Base-by-base conservation (phyloP, 2,888 invertebrate species). In the Scrobipalpa costella region DNA sequence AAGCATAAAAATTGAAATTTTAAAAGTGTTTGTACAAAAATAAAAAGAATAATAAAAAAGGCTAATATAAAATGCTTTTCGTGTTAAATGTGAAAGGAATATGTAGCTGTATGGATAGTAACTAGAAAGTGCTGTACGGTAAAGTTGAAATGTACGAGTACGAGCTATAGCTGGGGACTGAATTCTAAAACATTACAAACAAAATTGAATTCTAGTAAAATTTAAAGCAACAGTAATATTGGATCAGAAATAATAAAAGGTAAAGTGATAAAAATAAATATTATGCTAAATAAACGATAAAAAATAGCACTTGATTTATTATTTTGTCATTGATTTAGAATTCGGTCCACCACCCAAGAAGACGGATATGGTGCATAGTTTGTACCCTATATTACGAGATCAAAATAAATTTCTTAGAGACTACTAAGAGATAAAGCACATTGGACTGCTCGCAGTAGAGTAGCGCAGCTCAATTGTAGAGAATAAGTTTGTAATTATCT, bases 401-500 rank as follows among this genome's bases (percentile, higher is more conserved):
- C 71, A 70, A 75, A 68, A 69, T 73, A 71, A 73, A 67, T 66
- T 72, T 17, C 49, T 9, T 55, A 79, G 69, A 64, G 66, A 70
- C 38, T 64, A 71, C 69, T 76, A 73, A 76, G 73, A 71, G 76
- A 67, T 50, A 82, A 87, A 86, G 84, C 84, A 89, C 83, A 80
- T 89, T 88, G 86, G 86, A 89, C 89, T 90, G 90, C 88, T 89
- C 87, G 87, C 85, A 83, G 88, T 90, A 90, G 89, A 87, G 83
- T 90, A 90, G 90, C 85, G 89, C 89, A 89, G 91, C 90, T 90
- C 90, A 90, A 90, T 88, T 86, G 88, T 90, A 90, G 89, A 77
- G 69, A 73, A 79, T 90, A 89, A 88, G 88, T 90, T 91, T 90
- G 86, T 90, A 90, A 90, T 86, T 90, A 88, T 77, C 84, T 88